Percentiles rank a stretch among this genome's conserved stretches.
These are phyloP conservation scores for Odontamblyopus rebecca DNA, from an alignment of 2,797 vertebrate species.

Conservation along the genomic window DNA sequence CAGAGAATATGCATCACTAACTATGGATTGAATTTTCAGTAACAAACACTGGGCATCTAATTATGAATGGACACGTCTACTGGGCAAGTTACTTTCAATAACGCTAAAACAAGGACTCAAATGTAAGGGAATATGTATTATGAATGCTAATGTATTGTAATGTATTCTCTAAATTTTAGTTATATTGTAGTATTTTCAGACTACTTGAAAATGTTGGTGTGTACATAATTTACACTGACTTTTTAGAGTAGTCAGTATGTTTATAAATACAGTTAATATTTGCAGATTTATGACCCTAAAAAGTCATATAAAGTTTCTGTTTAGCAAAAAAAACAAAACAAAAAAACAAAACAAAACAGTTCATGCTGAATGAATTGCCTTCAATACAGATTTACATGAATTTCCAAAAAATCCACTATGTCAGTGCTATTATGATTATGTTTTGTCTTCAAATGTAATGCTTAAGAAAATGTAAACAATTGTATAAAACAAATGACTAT, in stretches of 20 bases:
- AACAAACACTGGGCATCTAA: not conserved
- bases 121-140: not conserved
- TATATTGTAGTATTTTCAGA: too few relatives aligned
- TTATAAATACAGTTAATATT: too few relatives aligned
- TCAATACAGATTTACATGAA: too few relatives aligned
- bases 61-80: not conserved
- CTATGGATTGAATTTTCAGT: constrained; percentile 8
- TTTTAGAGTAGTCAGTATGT: too few relatives aligned
- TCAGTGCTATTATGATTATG: too few relatives aligned
- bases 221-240: too few relatives aligned
- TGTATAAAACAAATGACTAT: not conserved
- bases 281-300: not conserved
- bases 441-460: not conserved
- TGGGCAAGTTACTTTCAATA: not conserved
- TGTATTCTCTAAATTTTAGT: not conserved
- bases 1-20: constrained; percentile 10
- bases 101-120: not conserved
- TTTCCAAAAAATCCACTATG: too few relatives aligned
- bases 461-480: not conserved
- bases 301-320: too few relatives aligned
- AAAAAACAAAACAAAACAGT: too few relatives aligned
- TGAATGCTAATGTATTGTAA: not conserved
- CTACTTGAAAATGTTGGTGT: too few relatives aligned
- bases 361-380: too few relatives aligned
- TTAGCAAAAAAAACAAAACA: too few relatives aligned